Conservation (phyloP, 2,797 vertebrate species). For the Enteromius mattozi region DNA sequence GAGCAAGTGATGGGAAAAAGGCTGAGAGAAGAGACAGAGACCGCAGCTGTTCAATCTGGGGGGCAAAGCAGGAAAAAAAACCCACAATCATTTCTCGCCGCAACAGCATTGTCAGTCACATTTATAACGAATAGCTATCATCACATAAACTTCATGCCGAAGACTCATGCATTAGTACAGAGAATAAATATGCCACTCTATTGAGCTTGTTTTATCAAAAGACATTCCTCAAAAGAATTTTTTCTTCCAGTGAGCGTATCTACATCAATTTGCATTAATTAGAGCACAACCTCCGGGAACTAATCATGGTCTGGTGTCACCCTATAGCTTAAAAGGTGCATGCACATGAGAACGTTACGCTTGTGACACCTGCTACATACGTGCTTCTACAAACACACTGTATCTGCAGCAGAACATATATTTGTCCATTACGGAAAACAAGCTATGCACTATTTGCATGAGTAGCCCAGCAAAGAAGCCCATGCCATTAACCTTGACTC, state of each 20-base stretch:
- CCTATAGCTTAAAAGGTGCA: slow-evolving; percentile 1
- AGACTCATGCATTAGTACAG: neutral
- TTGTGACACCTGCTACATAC: slow-evolving; percentile 22
- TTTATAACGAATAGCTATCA: slow-evolving; percentile 31
- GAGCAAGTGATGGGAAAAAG: slow-evolving; percentile 44
- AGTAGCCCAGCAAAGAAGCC: slow-evolving; percentile 8
- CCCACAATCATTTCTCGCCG: slow-evolving; percentile 12
- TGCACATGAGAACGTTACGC: slow-evolving; percentile 12
- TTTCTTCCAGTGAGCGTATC: neutral
- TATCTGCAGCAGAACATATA: slow-evolving; percentile 30
- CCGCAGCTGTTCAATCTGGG: slow-evolving; percentile 51
- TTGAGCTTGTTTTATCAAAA: neutral
- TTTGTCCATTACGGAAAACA: slow-evolving; percentile 15
- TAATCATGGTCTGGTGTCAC: slow-evolving; percentile 5
- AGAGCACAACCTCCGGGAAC: neutral
- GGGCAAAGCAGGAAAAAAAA: slow-evolving; percentile 28
- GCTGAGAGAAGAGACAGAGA: slow-evolving; percentile 27
- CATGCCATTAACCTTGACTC: slow-evolving; percentile 43
- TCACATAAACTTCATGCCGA: slow-evolving; percentile 26
- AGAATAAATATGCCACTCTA: slow-evolving; percentile 8
- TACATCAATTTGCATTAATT: slow-evolving; percentile 47
- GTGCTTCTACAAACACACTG: slow-evolving; percentile 14
- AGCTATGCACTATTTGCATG: slow-evolving; percentile 18
- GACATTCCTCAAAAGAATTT: neutral
- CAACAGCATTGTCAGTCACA: slow-evolving; percentile 26